A percentile compares a stretch with the other conserved stretches of the same genome.
phyloP scores from a whole-genome alignment of 2,113 vertebrate genomes.

The Anarrhichthys ocellatus region DNA sequence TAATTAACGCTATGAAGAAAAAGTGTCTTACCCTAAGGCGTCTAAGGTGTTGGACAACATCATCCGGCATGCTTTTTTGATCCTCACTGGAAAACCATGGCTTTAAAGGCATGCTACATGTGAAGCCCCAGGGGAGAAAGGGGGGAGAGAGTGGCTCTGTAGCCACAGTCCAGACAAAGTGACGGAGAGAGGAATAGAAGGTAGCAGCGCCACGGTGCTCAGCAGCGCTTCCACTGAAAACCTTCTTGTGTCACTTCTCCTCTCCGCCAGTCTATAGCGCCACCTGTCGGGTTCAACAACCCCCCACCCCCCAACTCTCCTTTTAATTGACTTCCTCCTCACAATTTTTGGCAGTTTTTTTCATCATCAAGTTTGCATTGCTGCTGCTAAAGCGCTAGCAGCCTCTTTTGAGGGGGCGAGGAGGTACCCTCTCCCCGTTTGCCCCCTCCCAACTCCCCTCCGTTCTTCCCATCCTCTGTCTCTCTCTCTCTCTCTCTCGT shows the following conservation, averaged over 20 bases:
- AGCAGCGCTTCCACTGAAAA: slow-evolving; percentile 61
- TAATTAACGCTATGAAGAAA: background rate
- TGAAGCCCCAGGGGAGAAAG: slow-evolving; percentile 7
- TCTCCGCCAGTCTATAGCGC: slow-evolving; percentile 20
- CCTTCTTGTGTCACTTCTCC: slow-evolving; percentile 61
- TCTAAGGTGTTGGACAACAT: slow-evolving; percentile 85
- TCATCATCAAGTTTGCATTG: slow-evolving; percentile 28
- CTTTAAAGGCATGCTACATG: slow-evolving; percentile 65
- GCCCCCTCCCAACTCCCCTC: slow-evolving; percentile 49
- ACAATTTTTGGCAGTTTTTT: slow-evolving; percentile 10
- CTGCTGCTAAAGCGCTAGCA: slow-evolving; percentile 52
- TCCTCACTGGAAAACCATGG: slow-evolving; percentile 72
- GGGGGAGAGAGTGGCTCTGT: slow-evolving; percentile 59
- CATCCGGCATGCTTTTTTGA: slow-evolving; percentile 87
- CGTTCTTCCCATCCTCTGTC: slow-evolving; percentile 26
- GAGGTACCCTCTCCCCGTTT: slow-evolving; percentile 51
- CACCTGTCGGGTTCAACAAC: slow-evolving; percentile 34
- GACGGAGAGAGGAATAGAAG: slow-evolving; percentile 26
- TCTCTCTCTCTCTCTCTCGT: slow-evolving; percentile 17
- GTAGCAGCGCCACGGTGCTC: slow-evolving; percentile 41
- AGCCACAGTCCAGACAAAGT: slow-evolving; percentile 54
- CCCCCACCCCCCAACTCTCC: slow-evolving; percentile 14
- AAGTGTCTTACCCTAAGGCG: slow-evolving; percentile 86
- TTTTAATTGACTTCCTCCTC: slow-evolving; percentile 21
- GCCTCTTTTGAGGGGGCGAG: slow-evolving; percentile 61